These are phyloP conservation scores for Microdon myrmicae DNA, from an alignment of 2,888 invertebrate genomes.

Conservation along the genomic window DNA sequence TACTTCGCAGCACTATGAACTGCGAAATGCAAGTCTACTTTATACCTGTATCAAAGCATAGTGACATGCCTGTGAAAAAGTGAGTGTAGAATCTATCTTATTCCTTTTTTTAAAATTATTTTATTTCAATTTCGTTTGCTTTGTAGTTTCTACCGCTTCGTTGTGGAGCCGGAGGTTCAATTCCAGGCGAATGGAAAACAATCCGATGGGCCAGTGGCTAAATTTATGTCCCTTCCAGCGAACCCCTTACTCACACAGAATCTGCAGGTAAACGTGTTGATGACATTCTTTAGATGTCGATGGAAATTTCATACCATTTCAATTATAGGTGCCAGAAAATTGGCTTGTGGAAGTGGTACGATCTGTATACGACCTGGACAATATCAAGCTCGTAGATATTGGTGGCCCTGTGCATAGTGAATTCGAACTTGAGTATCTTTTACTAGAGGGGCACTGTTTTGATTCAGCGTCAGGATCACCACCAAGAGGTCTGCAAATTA, in stretches of 20 bases:
- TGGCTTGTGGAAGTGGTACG: slow-evolving; percentile 95
- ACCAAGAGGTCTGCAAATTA: slow-evolving; percentile 96
- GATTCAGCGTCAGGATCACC: slow-evolving; percentile 91
- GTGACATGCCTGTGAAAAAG: slow-evolving; percentile 98
- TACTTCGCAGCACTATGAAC: slow-evolving; percentile 87
- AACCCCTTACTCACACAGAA: slow-evolving; percentile 92
- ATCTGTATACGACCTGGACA: slow-evolving; percentile 96
- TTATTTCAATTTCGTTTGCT: background rate
- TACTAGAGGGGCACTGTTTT: slow-evolving; percentile 96
- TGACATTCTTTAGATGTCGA: slow-evolving; percentile 8
- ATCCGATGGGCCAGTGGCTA: slow-evolving; percentile 81
- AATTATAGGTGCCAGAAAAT: slow-evolving; percentile 83
- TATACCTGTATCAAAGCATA: slow-evolving; percentile 95
- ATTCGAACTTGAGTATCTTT: slow-evolving; percentile 93
- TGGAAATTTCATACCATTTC: background rate
- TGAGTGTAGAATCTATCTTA: slow-evolving; percentile 60
- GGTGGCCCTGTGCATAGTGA: slow-evolving; percentile 91
- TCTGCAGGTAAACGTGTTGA: slow-evolving; percentile 72
- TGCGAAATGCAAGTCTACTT: slow-evolving; percentile 89
- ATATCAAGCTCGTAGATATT: slow-evolving; percentile 93
- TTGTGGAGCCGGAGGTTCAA: slow-evolving; percentile 87
- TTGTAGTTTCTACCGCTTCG: slow-evolving; percentile 93
- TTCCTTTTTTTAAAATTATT: background rate
- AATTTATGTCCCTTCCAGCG: slow-evolving; percentile 89
- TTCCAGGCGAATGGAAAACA: slow-evolving; percentile 79